These are phyloP conservation scores for Physella acuta DNA, from an alignment of 1,140 invertebrate genomes.

Conservation along the genomic window DNA sequence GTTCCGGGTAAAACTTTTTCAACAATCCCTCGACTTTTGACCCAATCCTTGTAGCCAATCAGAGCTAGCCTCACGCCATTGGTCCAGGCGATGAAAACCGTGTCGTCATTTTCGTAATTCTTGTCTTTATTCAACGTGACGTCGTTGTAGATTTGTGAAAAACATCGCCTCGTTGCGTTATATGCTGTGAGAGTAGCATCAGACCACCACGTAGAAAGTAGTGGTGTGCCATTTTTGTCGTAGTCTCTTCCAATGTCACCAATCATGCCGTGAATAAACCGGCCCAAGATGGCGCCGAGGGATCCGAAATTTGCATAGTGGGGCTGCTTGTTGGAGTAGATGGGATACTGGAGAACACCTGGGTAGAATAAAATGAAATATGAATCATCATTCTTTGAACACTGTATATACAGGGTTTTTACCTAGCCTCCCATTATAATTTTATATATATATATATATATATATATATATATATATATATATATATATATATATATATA, in stretches of 20 bases:
- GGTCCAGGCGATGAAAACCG: slow-evolving; percentile 10
- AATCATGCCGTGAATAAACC: slow-evolving; percentile 36
- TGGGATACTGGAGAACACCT: slow-evolving; percentile 45
- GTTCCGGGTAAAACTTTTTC: slow-evolving; percentile 8
- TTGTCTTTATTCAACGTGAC: not conserved
- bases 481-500: too few species aligned
- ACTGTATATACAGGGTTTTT: not conserved
- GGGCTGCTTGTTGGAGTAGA: slow-evolving; percentile 35
- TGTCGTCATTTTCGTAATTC: not conserved
- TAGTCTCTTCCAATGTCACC: slow-evolving; percentile 32
- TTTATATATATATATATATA: too few species aligned
- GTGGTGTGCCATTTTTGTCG: slow-evolving; percentile 4
- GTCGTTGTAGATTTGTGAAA: not conserved
- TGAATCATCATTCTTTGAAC: too few species aligned
- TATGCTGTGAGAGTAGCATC: not conserved
- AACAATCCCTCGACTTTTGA: not conserved
- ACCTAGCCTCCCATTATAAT: not conserved
- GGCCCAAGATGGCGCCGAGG: slow-evolving; percentile 35
- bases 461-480: too few species aligned
- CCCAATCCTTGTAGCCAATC: slow-evolving; percentile 16
- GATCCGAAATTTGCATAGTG: slow-evolving; percentile 40
- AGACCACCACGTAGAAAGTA: not conserved
- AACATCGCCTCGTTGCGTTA: not conserved
- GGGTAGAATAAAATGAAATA: slow-evolving; percentile 9
- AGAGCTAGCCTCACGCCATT: slow-evolving; percentile 6